Conservation (phyloP, 1,140 invertebrate genomes). For the Drosophila funebris region DNA sequence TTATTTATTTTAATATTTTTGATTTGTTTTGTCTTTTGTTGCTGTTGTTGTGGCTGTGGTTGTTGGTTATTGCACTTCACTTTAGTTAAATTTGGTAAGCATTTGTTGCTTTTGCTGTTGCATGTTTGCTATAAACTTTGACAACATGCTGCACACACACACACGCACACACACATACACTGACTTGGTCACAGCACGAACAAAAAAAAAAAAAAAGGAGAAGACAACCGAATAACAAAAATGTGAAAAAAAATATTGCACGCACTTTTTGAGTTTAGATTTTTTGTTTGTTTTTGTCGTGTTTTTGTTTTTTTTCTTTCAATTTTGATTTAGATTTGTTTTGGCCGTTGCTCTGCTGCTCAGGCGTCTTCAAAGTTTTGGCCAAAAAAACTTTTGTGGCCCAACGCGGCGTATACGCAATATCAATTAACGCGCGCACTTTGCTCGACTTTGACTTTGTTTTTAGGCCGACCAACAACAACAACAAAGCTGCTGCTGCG, state of each 20-base stretch:
- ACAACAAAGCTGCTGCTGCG: neutral
- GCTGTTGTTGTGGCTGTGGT: no score
- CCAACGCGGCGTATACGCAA: conserved; percentile 54
- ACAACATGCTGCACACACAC: conserved; percentile 34
- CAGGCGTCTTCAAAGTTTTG: neutral
- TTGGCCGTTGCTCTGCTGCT: no score
- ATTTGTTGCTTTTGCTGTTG: conserved; percentile 1
- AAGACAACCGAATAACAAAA: conserved; percentile 27
- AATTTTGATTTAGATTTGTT: neutral
- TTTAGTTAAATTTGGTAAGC: conserved; percentile 9
- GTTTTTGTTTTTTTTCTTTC: neutral
- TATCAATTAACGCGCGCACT: conserved; percentile 61
- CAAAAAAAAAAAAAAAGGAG: conserved; percentile 42
- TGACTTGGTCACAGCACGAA: conserved; percentile 11
- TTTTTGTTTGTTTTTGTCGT: neutral
- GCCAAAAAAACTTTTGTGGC: conserved; percentile 2
- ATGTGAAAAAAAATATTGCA: conserved; percentile 11
- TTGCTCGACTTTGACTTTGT: conserved; percentile 44
- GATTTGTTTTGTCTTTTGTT: neutral
- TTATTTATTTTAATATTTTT: conserved; percentile 10
- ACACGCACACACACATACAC: conserved; percentile 18
- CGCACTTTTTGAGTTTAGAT: neutral
- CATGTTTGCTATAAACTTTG: neutral
- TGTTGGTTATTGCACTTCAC: neutral
- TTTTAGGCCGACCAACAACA: conserved; percentile 27